Evolutionary conservation across 2,797 vertebrate species (phyloP).

Genomic region (Helarctos malayanus): DNA sequence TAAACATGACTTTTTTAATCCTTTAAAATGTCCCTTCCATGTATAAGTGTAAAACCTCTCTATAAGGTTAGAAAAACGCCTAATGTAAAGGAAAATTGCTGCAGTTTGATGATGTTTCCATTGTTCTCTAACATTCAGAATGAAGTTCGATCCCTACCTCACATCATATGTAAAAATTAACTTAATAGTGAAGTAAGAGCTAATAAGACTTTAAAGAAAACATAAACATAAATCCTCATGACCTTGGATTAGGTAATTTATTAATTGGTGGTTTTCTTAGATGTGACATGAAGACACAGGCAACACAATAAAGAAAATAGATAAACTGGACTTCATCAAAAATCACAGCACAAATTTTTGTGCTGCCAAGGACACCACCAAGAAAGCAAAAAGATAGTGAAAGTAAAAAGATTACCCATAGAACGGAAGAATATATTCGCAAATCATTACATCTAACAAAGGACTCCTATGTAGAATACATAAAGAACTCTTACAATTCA

Average conservation of each 20-base stretch:
- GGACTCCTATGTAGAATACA: not conserved
- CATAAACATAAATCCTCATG: not conserved
- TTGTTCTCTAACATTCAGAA: constrained; percentile 22
- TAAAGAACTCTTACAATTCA: constrained; percentile 21
- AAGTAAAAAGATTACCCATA: not conserved
- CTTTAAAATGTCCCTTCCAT: not conserved
- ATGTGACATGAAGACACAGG: not conserved
- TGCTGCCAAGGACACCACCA: not conserved
- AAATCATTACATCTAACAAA: not conserved
- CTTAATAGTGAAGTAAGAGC: not conserved
- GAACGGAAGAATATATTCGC: not conserved
- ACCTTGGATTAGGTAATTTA: not conserved
- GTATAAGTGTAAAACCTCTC: not conserved
- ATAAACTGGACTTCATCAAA: not conserved
- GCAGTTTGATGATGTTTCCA: not conserved
- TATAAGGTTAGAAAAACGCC: constrained; percentile 40
- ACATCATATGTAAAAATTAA: not conserved
- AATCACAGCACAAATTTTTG: not conserved
- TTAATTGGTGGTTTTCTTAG: not conserved
- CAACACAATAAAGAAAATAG: not conserved
- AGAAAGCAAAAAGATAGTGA: not conserved
- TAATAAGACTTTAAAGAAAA: constrained; percentile 19
- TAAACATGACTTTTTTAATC: not conserved
- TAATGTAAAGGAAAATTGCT: not conserved
- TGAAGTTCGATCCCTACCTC: not conserved